A percentile compares a stretch with the other conserved stretches of the same genome.
Evolutionary conservation across 1,140 invertebrate species (phyloP).

Genomic region (Bacillus rossius): DNA sequence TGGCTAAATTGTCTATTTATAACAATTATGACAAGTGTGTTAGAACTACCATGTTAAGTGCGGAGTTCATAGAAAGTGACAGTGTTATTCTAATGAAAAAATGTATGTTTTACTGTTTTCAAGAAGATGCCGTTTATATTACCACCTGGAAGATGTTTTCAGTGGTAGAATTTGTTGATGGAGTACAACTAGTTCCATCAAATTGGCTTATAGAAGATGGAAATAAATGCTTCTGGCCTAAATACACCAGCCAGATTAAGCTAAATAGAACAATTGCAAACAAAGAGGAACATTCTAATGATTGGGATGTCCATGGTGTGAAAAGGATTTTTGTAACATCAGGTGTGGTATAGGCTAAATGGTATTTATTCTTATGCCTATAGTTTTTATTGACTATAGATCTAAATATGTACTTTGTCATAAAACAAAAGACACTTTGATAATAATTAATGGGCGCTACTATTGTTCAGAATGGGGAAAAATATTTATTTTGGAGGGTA

Average conservation of each 20-base stretch:
- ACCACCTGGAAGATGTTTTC: constrained; percentile 1
- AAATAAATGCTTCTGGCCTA: constrained; percentile 1
- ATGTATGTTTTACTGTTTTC: no score
- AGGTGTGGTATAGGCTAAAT: background rate
- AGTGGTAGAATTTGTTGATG: constrained; percentile 3
- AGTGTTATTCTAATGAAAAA: no score
- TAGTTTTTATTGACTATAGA: no score
- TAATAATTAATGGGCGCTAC: no score
- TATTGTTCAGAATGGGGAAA: no score
- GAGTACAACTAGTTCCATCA: constrained; percentile 2
- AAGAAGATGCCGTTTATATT: no score
- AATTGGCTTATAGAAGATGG: background rate
- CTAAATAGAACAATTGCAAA: constrained; percentile 3
- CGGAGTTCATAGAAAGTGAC: no score
- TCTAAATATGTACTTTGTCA: no score
- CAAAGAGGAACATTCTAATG: background rate
- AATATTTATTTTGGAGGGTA: no score
- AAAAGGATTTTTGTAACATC: background rate
- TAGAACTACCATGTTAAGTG: no score
- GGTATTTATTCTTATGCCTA: no score
- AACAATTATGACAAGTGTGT: background rate
- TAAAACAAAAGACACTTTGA: no score
- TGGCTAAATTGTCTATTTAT: background rate
- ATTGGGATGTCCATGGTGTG: background rate
- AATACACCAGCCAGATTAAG: constrained; percentile 6